A percentile compares a stretch with the other conserved stretches of the same genome.
phyloP scores from a whole-genome alignment of 1,140 invertebrate genomes.

The Drosophila tani region DNA sequence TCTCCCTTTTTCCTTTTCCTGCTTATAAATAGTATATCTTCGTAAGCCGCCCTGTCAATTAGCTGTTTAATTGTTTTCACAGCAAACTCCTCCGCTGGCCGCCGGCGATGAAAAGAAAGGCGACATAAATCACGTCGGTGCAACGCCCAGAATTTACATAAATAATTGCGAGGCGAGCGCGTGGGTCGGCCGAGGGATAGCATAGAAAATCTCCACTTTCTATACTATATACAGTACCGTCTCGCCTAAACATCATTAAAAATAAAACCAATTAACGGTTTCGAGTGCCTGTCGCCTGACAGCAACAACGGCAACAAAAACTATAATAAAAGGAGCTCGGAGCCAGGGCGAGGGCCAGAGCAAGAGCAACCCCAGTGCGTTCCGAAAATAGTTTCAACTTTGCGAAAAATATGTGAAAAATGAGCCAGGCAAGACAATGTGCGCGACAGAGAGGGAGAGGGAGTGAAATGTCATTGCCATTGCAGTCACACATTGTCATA shows the following conservation, averaged over 20 bases:
- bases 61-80: slow-evolving; percentile 66
- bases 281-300: slow-evolving; percentile 61
- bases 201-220: slow-evolving; percentile 8
- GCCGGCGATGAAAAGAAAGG: slow-evolving; percentile 24
- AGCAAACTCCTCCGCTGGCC: slow-evolving; percentile 39
- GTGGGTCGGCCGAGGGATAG: slow-evolving; percentile 11
- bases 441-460: slow-evolving; percentile 28
- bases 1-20: neutral
- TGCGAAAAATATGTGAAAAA: slow-evolving; percentile 76
- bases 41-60: slow-evolving; percentile 59
- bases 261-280: slow-evolving; percentile 76
- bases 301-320: slow-evolving; percentile 45
- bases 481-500: slow-evolving; percentile 59
- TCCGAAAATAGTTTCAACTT: slow-evolving; percentile 71
- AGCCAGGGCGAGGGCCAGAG: neutral
- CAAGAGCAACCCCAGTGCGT: slow-evolving; percentile 24
- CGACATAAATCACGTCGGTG: slow-evolving; percentile 67
- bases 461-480: slow-evolving; percentile 68
- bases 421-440: slow-evolving; percentile 41
- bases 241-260: slow-evolving; percentile 76
- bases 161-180: slow-evolving; percentile 40
- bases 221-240: slow-evolving; percentile 19
- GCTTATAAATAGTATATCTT: slow-evolving; percentile 3
- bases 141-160: slow-evolving; percentile 68
- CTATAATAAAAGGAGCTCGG: slow-evolving; percentile 20